Evolutionary conservation across 2,113 vertebrate species (phyloP).

Genomic region (Microcebus tavaratra): DNA sequence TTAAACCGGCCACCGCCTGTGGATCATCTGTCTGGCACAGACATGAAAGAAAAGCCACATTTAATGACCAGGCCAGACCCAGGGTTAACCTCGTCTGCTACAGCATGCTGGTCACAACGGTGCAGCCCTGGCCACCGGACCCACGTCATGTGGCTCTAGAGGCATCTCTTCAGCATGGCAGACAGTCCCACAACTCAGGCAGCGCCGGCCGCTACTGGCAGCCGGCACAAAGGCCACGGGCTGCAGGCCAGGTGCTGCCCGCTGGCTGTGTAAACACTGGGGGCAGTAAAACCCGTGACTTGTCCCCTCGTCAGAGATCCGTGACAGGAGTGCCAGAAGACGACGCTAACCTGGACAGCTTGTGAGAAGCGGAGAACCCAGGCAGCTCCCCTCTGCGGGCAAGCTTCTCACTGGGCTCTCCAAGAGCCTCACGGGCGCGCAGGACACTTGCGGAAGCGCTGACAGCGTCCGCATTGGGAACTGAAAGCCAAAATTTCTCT

Average conservation of each 20-base stretch:
- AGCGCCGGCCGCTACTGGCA: not conserved
- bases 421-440: rapidly evolving
- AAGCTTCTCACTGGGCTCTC: not conserved
- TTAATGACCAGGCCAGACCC: not conserved
- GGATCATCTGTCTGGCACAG: not conserved
- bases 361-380: not conserved
- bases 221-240: rapidly evolving
- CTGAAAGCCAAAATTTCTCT: not conserved
- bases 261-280: not conserved
- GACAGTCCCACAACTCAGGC: not conserved
- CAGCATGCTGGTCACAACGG: not conserved
- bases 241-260: not conserved
- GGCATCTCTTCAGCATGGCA: no score
- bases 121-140: not conserved
- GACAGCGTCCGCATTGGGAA: no score
- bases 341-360: not conserved
- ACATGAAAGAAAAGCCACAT: not conserved
- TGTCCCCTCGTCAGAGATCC: not conserved
- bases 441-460: no score
- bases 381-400: not conserved
- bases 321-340: not conserved
- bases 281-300: not conserved
- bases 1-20: not conserved
- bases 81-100: rapidly evolving
- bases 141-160: rapidly evolving